Evolutionary conservation across 2,888 invertebrate species (phyloP).

Genomic region (Lochmaea capreae): DNA sequence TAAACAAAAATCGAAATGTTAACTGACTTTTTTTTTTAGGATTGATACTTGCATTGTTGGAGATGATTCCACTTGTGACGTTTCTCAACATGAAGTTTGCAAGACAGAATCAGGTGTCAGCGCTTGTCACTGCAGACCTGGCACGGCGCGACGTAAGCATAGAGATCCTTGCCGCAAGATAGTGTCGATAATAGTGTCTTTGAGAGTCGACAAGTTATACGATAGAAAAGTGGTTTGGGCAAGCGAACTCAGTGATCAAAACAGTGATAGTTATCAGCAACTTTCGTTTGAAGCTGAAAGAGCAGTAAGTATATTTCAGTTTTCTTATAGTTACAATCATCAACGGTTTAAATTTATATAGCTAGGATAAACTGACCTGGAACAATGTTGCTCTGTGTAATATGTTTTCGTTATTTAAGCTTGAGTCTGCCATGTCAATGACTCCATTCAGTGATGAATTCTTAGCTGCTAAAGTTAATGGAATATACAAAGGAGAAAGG

Average conservation of each 20-base stretch:
- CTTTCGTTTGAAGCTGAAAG: conserved; percentile 87
- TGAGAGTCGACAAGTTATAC: conserved; percentile 86
- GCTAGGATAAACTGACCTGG: background rate
- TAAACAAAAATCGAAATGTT: background rate
- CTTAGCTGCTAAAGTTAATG: conserved; percentile 83
- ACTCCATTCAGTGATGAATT: conserved; percentile 91
- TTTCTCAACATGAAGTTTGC: conserved; percentile 88
- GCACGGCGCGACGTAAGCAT: conserved; percentile 76
- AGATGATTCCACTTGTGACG: conserved; percentile 90
- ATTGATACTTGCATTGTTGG: conserved; percentile 96
- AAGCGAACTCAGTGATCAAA: conserved; percentile 77
- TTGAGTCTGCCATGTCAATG: conserved; percentile 93
- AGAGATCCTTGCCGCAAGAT: conserved; percentile 83
- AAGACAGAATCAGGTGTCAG: conserved; percentile 88
- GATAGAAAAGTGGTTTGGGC: conserved; percentile 85
- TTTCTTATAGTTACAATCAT: too few relatives aligned
- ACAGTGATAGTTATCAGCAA: conserved; percentile 84
- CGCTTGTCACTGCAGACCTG: conserved; percentile 88
- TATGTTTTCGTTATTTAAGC: conserved; percentile 67
- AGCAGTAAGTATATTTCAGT: conserved; percentile 75
- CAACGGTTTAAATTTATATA: too few relatives aligned
- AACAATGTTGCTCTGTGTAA: too few relatives aligned
- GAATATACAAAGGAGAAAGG: conserved; percentile 79
- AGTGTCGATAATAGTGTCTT: conserved; percentile 80
- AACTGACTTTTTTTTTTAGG: conserved; percentile 60